A percentile compares a stretch with the other conserved stretches of the same genome.
phyloP scores from a whole-genome alignment of 37 sponge, comb jelly and placozoan species.

The Lycopodina hypogea region DNA sequence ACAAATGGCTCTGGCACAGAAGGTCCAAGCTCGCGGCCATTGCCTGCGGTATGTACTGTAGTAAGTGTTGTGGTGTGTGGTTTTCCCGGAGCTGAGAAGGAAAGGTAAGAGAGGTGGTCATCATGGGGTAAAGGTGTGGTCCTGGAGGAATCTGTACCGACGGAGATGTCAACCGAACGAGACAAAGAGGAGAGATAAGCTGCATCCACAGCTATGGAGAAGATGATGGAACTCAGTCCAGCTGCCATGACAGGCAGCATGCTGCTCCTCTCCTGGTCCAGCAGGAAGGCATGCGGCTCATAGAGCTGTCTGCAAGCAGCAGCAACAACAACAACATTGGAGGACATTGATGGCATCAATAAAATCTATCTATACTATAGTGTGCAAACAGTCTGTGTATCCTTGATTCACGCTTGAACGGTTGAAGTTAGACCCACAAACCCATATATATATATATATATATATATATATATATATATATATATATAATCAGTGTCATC shows the following conservation, averaged over 20 bases:
- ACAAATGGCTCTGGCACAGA: too few relatives aligned
- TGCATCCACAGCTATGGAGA: constrained; percentile 50
- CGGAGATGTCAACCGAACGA: constrained; percentile 30
- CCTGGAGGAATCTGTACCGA: too few relatives aligned
- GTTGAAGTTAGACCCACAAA: too few relatives aligned
- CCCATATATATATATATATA: not conserved
- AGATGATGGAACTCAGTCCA: constrained; percentile 77
- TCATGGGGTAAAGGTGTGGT: too few relatives aligned
- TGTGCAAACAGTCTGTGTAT: not conserved
- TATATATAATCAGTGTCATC: too few relatives aligned
- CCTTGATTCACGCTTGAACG: too few relatives aligned
- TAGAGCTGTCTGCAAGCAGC: constrained; percentile 47
- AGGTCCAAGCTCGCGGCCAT: too few relatives aligned
- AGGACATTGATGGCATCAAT: too few relatives aligned
- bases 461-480: not conserved
- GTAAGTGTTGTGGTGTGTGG: too few relatives aligned
- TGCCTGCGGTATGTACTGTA: too few relatives aligned
- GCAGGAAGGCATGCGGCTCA: constrained; percentile 68
- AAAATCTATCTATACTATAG: not conserved
- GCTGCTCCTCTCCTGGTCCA: constrained; percentile 71
- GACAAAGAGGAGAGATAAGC: constrained; percentile 39
- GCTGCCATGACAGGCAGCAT: constrained; percentile 89
- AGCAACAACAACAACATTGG: not conserved
- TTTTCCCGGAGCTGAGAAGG: too few relatives aligned
- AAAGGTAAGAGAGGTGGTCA: too few relatives aligned